Evolutionary conservation across 1,140 invertebrate genomes (phyloP).

Genomic region (Choristoneura fumiferana): DNA sequence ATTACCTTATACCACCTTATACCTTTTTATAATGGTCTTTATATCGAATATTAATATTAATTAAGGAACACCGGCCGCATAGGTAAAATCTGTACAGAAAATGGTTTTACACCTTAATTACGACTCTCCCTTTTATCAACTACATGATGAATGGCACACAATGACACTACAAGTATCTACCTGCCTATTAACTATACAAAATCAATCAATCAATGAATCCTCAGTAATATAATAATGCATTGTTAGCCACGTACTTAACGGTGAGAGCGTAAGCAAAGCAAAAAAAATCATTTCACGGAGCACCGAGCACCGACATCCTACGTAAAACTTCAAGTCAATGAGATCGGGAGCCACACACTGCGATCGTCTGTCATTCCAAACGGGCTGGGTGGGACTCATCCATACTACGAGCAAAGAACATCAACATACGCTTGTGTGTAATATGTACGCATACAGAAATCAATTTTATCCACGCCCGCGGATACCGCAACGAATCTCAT

Average conservation of each 20-base stretch:
- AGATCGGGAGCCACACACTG: constrained; percentile 25
- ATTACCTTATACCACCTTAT: constrained; percentile 47
- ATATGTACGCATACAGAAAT: constrained; percentile 40
- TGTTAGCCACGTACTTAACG: neutral
- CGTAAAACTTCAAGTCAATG: constrained; percentile 27
- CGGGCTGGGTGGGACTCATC: constrained; percentile 23
- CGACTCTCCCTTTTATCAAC: no score
- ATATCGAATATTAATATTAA: constrained; percentile 36
- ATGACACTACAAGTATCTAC: no score
- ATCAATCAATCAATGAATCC: constrained; percentile 12
- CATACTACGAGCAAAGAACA: constrained; percentile 21
- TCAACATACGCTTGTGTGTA: constrained; percentile 26
- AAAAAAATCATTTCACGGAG: constrained; percentile 37
- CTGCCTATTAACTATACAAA: no score
- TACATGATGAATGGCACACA: no score
- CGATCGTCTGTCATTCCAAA: constrained; percentile 30
- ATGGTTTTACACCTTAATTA: no score
- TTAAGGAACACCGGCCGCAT: constrained; percentile 10
- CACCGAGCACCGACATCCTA: constrained; percentile 28
- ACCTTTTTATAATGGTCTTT: constrained; percentile 31
- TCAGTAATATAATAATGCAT: constrained; percentile 22
- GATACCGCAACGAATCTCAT: constrained; percentile 54
- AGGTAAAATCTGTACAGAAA: neutral
- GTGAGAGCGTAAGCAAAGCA: constrained; percentile 33
- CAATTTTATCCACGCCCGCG: constrained; percentile 54